Evolutionary conservation across 2,113 vertebrate genomes (phyloP).

Genomic region (Daboia siamensis): DNA sequence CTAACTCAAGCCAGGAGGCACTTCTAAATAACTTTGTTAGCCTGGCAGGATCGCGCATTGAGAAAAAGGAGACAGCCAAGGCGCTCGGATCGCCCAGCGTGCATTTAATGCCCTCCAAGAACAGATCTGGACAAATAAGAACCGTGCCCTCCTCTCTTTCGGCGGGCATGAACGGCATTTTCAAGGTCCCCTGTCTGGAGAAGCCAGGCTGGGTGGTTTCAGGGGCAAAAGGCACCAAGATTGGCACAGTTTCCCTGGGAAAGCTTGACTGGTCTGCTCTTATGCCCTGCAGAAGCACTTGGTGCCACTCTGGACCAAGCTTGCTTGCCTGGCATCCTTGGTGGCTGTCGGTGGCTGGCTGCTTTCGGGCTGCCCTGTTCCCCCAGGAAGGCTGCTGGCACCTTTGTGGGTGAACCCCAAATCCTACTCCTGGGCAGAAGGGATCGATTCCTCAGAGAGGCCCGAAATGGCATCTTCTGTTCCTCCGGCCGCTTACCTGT

Average conservation of each 20-base stretch:
- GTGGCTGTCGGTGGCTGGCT: not conserved
- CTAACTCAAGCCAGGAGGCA: constrained; percentile 49
- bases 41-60: constrained; percentile 52
- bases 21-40: constrained; percentile 58
- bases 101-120: not conserved
- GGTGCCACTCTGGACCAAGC: not conserved
- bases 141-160: constrained; percentile 34
- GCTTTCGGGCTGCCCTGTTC: not conserved
- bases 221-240: not conserved
- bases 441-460: not conserved
- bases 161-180: constrained; percentile 33
- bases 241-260: constrained; percentile 33
- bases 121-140: constrained; percentile 50
- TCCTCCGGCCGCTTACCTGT: constrained; percentile 79
- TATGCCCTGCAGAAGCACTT: constrained; percentile 12
- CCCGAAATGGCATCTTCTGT: too few relatives aligned
- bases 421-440: not conserved
- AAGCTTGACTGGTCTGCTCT: not conserved
- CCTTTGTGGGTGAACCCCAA: not conserved
- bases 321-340: not conserved
- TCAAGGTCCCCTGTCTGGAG: constrained; percentile 37
- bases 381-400: not conserved
- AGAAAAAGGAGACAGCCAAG: constrained; percentile 51
- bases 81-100: not conserved
- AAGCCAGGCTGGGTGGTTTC: constrained; percentile 41